These are phyloP conservation scores for Myotis yumanensis DNA, from an alignment of 2,113 vertebrate species.

Conservation along the genomic window DNA sequence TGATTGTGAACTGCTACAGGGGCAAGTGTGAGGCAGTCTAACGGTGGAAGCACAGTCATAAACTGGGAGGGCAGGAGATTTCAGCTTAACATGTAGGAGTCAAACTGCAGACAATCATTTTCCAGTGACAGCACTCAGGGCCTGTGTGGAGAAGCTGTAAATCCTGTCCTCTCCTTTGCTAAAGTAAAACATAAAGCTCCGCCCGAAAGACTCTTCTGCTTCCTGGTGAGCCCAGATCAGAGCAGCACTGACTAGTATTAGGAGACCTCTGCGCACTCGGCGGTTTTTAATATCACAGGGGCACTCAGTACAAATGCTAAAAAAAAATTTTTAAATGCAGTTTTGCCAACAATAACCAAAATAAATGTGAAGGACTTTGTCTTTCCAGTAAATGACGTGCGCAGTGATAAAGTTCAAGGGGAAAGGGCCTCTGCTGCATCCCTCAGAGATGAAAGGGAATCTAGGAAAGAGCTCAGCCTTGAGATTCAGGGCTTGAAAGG, in stretches of 20 bases:
- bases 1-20: not conserved
- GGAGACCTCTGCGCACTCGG: not conserved
- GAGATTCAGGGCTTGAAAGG: not conserved
- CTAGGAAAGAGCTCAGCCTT: not conserved
- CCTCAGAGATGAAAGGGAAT: slow-evolving; percentile 47
- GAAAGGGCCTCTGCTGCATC: not conserved
- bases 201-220: not conserved
- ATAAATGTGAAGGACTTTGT: slow-evolving; percentile 58
- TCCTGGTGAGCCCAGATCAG: not conserved
- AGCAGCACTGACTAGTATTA: not conserved
- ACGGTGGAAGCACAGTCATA: not conserved
- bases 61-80: not conserved
- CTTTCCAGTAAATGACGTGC: not conserved
- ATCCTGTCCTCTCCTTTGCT: not conserved
- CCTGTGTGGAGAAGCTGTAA: not conserved
- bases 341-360: slow-evolving; percentile 44
- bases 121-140: not conserved
- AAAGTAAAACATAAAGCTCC: not conserved
- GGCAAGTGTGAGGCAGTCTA: fast-evolving
- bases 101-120: not conserved
- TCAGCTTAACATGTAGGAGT: not conserved
- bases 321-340: not conserved
- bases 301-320: not conserved
- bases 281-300: not conserved
- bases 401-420: slow-evolving; percentile 50